Evolutionary conservation across 2,113 vertebrate genomes (phyloP), one percentile per base, ranked within the genome.

Genomic region (Cygnus buccinator): DNA sequence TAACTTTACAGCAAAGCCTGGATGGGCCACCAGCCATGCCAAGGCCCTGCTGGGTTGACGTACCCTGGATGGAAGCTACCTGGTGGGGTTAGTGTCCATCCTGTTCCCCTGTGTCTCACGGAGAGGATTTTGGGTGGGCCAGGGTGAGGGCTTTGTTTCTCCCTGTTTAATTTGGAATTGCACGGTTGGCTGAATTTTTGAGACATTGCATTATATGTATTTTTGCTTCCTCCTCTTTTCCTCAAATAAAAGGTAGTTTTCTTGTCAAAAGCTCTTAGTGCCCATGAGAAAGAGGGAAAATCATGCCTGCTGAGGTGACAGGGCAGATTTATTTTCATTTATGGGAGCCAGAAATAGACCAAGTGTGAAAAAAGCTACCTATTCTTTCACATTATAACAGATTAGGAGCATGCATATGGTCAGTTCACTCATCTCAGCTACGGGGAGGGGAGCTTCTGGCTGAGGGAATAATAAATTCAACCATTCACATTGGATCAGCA

Each of bases 291-390:
- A 65, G 48, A 41, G 43, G 52, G 33, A 50, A 82, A 87, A 17
- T 54, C 43, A 2, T 9, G 17, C 35, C 61, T 89, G 57, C 80
- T 78, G 58, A 91, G 84, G 77, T 70, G 91, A 48, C 61, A 73
- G 89, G 39, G 62, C 31, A 52, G 61, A 68, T 97, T 93, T 87
- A 35, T 87, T 91, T 89, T 84, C 74, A 65, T 93, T 84, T 87
- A 2, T 23, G 39, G 11, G 13, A 21, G 52, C 22, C 81, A 95
- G 77, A 82, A 78, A 52, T 9, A 89, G 87, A 87, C 44, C 5
- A 13, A 89, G 61, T 59, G 90, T 74, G 77, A 62, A 17, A 41
- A 78, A 91, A 84, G 23, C 37, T 87, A 63, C 78, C 90, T 26
- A 39, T 48, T 54, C 76, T 55, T 71, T 58, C 31, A 85, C 41